Conservation (phyloP, 2,888 invertebrate species). For the Latheticus oryzae region DNA sequence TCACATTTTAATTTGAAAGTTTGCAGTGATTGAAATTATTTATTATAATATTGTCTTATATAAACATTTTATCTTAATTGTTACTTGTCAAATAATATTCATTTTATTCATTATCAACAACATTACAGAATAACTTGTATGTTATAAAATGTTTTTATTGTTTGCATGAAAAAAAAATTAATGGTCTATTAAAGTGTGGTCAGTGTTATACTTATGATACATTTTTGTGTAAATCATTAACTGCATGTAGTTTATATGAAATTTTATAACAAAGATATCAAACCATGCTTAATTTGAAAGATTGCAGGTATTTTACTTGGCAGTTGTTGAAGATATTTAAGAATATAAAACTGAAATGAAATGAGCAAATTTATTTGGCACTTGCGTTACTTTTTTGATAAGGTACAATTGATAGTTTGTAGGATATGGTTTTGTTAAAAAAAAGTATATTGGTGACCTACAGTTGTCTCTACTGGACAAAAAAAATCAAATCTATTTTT, state of each 20-base stretch:
- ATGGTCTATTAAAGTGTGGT: slow-evolving; percentile 25
- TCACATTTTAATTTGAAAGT: slow-evolving; percentile 4
- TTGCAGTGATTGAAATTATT: slow-evolving; percentile 2
- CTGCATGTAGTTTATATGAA: slow-evolving; percentile 25
- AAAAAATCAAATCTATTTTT: slow-evolving; percentile 22
- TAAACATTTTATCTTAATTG: too few species aligned
- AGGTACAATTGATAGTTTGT: slow-evolving; percentile 20
- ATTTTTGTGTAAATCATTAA: slow-evolving; percentile 8
- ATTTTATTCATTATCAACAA: too few species aligned
- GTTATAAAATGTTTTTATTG: slow-evolving; percentile 22
- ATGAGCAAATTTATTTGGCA: slow-evolving; percentile 18
- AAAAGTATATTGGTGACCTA: slow-evolving; percentile 20
- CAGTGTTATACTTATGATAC: slow-evolving; percentile 31
- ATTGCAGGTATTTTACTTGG: slow-evolving; percentile 36
- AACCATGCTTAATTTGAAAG: slow-evolving; percentile 30
- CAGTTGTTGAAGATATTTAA: slow-evolving; percentile 20
- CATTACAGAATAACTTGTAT: too few species aligned
- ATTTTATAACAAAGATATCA: slow-evolving; percentile 17
- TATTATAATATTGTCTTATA: too few species aligned
- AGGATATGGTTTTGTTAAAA: slow-evolving; percentile 13
- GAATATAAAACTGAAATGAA: slow-evolving; percentile 14
- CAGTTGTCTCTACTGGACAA: slow-evolving; percentile 2
- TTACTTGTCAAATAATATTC: too few species aligned
- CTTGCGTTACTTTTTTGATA: slow-evolving; percentile 21
- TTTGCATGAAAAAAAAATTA: slow-evolving; percentile 31